Percentiles rank a stretch among this genome's conserved stretches.
These are phyloP conservation scores for Oedothorax gibbosus DNA, from an alignment of 1,140 invertebrate genomes.

Conservation along the genomic window DNA sequence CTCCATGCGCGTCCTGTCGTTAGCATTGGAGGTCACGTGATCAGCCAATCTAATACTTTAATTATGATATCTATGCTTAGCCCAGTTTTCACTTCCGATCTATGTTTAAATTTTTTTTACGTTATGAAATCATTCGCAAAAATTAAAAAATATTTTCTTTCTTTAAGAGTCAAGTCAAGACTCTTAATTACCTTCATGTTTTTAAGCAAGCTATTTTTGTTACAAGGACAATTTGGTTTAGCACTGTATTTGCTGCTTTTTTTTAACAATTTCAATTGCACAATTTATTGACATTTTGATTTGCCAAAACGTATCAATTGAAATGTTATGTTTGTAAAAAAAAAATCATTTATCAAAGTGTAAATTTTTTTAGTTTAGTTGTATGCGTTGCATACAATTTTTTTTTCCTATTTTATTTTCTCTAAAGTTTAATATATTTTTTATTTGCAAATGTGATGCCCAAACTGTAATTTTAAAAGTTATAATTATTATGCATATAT, in stretches of 20 bases:
- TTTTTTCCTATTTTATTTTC: background rate
- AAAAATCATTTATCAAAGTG: conserved; percentile 31
- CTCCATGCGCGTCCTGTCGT: no score
- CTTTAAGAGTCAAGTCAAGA: no score
- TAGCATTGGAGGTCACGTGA: no score
- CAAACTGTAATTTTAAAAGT: conserved; percentile 52
- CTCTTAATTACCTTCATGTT: no score
- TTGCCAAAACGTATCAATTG: conserved; percentile 7
- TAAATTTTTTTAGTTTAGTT: conserved; percentile 27
- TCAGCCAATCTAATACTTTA: no score
- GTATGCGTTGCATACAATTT: conserved; percentile 27
- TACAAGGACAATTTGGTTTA: no score
- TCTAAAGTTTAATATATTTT: conserved; percentile 47
- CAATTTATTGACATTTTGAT: conserved; percentile 43
- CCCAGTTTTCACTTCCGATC: no score
- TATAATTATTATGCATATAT: conserved; percentile 33
- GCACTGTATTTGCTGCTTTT: background rate
- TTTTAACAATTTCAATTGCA: conserved; percentile 30
- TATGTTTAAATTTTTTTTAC: background rate
- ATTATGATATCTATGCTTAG: no score
- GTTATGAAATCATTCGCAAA: background rate
- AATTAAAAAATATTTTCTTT: background rate
- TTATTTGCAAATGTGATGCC: conserved; percentile 30
- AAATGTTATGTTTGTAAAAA: conserved; percentile 32
- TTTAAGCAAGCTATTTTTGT: no score